Evolutionary conservation across 2,888 invertebrate genomes (phyloP).

Genomic region (Argyresthia goedartella): DNA sequence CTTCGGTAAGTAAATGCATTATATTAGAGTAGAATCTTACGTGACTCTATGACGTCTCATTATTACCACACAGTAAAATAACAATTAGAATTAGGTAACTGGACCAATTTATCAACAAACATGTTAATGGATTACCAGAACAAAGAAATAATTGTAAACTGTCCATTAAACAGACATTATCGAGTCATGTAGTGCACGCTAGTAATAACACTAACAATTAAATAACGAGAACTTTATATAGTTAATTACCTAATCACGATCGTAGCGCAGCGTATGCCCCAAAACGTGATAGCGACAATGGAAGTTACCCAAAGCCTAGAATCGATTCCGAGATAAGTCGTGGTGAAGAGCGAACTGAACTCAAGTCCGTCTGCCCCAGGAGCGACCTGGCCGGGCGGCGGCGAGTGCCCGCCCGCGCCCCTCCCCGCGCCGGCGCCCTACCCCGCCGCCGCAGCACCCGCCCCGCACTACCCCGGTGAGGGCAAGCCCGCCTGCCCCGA

Average conservation of each 20-base stretch:
- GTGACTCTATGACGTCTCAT: conserved; percentile 38
- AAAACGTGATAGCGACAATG: conserved; percentile 29
- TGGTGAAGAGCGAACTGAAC: conserved; percentile 6
- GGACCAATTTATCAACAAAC: conserved; percentile 27
- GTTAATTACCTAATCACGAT: conserved; percentile 1
- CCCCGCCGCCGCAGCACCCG: conserved; percentile 25
- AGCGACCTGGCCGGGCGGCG: conserved; percentile 52
- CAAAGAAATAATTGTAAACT: conserved; percentile 27
- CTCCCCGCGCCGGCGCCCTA: conserved; percentile 18
- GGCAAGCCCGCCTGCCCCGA: conserved; percentile 75
- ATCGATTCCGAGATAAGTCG: conserved; percentile 8
- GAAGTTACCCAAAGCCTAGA: conserved; percentile 18
- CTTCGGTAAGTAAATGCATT: conserved; percentile 76
- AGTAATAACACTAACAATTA: conserved; percentile 51
- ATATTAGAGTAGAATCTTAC: conserved; percentile 24
- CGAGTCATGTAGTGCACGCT: conserved; percentile 47
- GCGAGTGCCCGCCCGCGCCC: conserved; percentile 16
- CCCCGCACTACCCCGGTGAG: conserved; percentile 9
- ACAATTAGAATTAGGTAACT: too few species aligned
- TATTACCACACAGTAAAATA: too few species aligned
- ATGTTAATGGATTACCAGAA: conserved; percentile 24
- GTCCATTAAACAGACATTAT: conserved; percentile 54
- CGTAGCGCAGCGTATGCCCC: conserved; percentile 25
- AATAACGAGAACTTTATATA: conserved; percentile 39
- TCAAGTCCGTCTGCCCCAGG: conserved; percentile 58